Evolutionary conservation across 2,888 invertebrate species (phyloP).

Genomic region (Quadroppia sp.): DNA sequence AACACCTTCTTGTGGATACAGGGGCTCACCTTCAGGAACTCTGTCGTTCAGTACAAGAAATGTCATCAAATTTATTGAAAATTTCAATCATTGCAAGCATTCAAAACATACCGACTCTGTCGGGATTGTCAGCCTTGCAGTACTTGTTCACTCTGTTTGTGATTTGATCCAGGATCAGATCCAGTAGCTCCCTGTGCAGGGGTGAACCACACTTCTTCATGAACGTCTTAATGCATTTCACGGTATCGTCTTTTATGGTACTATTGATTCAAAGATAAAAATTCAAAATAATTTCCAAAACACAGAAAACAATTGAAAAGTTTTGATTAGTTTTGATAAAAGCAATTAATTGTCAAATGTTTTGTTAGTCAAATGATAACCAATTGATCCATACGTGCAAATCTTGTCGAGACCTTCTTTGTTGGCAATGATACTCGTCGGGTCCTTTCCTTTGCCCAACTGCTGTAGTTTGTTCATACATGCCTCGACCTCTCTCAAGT

Average conservation of each 20-base stretch:
- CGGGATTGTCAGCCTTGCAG: constrained; percentile 37
- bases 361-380: no score
- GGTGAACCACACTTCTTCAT: constrained; percentile 38
- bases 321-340: no score
- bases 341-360: no score
- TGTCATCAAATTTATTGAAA: not conserved
- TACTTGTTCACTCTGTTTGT: not conserved
- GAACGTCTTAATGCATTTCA: constrained; percentile 37
- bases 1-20: constrained; percentile 42
- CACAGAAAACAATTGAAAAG: no score
- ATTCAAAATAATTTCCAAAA: no score
- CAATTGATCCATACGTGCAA: no score
- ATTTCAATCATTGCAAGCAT: no score
- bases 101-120: constrained; percentile 20
- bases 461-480: constrained; percentile 33
- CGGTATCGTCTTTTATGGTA: constrained; percentile 32
- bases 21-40: constrained; percentile 38
- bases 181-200: constrained; percentile 36
- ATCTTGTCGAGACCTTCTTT: constrained; percentile 37
- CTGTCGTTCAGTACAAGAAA: no score
- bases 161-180: constrained; percentile 39
- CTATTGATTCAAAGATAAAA: not conserved
- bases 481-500: constrained; percentile 33
- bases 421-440: constrained; percentile 35
- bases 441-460: constrained; percentile 40